Base-by-base conservation (phyloP, 1,140 invertebrate genomes). In the Elymnias hypermnestra region DNA sequence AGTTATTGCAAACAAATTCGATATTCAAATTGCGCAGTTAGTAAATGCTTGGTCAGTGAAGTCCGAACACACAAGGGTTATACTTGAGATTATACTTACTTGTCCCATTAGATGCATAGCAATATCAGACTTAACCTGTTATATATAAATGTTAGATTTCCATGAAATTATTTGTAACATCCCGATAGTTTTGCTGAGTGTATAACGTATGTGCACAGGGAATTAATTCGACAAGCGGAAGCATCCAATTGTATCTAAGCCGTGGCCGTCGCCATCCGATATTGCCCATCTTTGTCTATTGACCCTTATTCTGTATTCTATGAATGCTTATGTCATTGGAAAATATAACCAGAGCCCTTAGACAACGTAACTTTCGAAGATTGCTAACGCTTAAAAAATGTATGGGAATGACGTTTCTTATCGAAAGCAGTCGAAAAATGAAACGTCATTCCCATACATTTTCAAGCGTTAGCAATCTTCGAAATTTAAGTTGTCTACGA, bases 211-310 rank as follows among this genome's bases (percentile, higher is more conserved):
- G 52, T 56, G 55, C 51, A 55, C 53, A 58, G 51, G 60, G 63
- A 75, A 78, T 78, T 78, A 71, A 69, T 72, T 72, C 60, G 59
- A 73, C 60, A 60, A 72, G 50, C 72, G 75, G 75, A 79, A 76
- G 63, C 57, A 55, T 49, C 71, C 75, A 79, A 79, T 79, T 79
- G 75, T 74, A 65, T 59, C 56, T 72, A 63, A 65, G 65, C 59
- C 59, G 59, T 57, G 53, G 55, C 39, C 57, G 44, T 53, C 55
- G 53, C 56, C 43, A 50, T 46, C 40, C 45, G 41, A 58, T 58
- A 60, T 59, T 61, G 49, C 48, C 58, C 62, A 63, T 65, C 59
- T 71, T 71, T 71, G 53, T 60, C 59, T 57, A 64, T 61, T 63
- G 60, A 58, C 53, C 56, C 57, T 55, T 55, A 65, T 60, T 60